phyloP scores from a whole-genome alignment of 37 sponge, comb jelly and placozoan genomes.

The Ianthella basta region DNA sequence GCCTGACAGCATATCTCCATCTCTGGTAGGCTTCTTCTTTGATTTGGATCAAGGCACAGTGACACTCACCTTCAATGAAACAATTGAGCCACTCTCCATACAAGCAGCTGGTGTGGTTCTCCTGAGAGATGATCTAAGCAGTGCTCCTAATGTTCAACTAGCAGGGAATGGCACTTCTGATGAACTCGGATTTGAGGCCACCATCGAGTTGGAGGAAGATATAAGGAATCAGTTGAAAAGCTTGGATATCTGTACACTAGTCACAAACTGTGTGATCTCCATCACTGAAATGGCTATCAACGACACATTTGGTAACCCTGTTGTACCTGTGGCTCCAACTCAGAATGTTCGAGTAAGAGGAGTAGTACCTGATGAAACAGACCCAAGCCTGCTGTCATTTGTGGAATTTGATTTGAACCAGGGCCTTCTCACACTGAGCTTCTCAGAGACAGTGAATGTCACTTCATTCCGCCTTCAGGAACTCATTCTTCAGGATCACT shows the following conservation, averaged over 20 bases:
- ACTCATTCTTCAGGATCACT: slow-evolving; percentile 43
- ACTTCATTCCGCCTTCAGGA: slow-evolving; percentile 37
- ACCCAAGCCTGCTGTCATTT: slow-evolving; percentile 58
- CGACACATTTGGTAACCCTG: slow-evolving; percentile 71
- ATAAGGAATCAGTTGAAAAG: slow-evolving; percentile 77
- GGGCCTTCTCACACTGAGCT: slow-evolving; percentile 62
- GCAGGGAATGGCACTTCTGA: neutral
- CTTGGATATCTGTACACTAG: slow-evolving; percentile 63
- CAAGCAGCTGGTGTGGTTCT: slow-evolving; percentile 48
- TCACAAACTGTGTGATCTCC: slow-evolving; percentile 70
- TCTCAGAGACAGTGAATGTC: slow-evolving; percentile 81
- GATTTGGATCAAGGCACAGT: slow-evolving; percentile 70
- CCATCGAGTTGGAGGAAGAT: slow-evolving; percentile 41
- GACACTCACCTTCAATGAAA: slow-evolving; percentile 76
- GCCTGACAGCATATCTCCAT: slow-evolving; percentile 57
- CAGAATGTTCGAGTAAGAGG: slow-evolving; percentile 26
- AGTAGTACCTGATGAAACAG: slow-evolving; percentile 66
- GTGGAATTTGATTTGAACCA: slow-evolving; percentile 63
- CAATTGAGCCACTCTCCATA: slow-evolving; percentile 62
- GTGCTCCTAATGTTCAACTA: slow-evolving; percentile 26
- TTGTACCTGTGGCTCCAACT: slow-evolving; percentile 31
- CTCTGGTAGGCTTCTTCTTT: slow-evolving; percentile 51
- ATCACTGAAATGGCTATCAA: slow-evolving; percentile 60
- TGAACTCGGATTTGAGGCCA: slow-evolving; percentile 30
- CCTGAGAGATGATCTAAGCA: slow-evolving; percentile 38